Evolutionary conservation across 2,797 vertebrate species (phyloP).

Genomic region (Tokudaia tokunoshimensis): DNA sequence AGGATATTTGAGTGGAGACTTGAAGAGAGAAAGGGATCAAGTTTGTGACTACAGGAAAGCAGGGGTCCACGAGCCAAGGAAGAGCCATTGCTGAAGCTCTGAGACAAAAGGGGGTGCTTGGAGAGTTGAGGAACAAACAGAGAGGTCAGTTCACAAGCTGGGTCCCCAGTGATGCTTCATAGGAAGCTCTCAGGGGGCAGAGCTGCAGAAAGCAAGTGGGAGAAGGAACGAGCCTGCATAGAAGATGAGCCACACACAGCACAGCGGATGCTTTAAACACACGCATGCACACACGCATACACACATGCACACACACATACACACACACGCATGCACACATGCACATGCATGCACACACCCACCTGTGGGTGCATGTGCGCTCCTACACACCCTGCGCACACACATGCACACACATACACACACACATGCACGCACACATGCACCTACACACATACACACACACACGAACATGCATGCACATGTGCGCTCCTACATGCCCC

Average conservation of each 20-base stretch:
- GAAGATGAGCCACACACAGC: neutral
- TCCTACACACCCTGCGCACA: no score
- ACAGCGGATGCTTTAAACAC: neutral
- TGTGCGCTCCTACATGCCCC: no score
- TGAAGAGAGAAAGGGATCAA: neutral
- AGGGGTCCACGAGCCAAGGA: neutral
- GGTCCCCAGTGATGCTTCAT: neutral
- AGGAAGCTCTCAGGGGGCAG: neutral
- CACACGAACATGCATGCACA: no score
- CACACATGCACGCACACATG: no score
- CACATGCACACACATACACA: no score
- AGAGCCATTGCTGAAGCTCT: neutral
- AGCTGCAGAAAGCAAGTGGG: neutral
- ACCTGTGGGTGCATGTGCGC: no score
- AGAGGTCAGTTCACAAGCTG: neutral
- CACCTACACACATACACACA: no score
- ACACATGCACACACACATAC: no score
- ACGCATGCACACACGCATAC: no score
- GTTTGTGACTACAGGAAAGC: neutral
- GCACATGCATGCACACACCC: no score
- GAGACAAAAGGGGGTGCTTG: neutral
- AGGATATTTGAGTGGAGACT: neutral
- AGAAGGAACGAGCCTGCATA: neutral
- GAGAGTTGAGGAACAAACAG: neutral
- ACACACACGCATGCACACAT: no score